phyloP scores from a whole-genome alignment of 2,888 invertebrate species.

The Sarcophaga variegata region DNA sequence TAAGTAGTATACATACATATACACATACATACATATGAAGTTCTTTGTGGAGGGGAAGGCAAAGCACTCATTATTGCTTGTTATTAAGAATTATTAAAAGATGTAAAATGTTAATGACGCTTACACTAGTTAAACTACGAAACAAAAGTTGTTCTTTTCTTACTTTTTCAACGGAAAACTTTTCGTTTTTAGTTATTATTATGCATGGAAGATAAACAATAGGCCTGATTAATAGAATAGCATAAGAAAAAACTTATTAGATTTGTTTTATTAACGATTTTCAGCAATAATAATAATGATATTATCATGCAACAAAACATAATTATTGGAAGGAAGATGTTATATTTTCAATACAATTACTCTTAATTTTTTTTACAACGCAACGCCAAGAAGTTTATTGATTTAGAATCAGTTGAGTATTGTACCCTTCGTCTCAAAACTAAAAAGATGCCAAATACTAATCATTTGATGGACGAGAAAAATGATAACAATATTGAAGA shows the following conservation, averaged over 20 bases:
- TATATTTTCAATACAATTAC: no score
- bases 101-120: neutral
- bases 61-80: conserved; percentile 39
- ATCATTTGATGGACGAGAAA: no score
- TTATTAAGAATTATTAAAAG: conserved; percentile 49
- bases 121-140: neutral
- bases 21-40: neutral
- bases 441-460: no score
- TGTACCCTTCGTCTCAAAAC: accelerated
- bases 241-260: conserved; percentile 27
- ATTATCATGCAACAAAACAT: no score
- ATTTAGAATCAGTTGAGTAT: no score
- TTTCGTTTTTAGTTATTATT: conserved; percentile 28
- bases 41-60: neutral
- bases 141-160: conserved; percentile 30
- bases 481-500: no score
- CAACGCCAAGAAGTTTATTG: no score
- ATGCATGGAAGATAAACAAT: conserved; percentile 31
- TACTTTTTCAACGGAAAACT: no score
- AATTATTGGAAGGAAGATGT: no score
- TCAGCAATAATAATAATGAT: no score
- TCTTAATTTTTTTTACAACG: no score
- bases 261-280: no score
- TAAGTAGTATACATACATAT: neutral
- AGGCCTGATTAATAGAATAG: conserved; percentile 56